Base-by-base conservation (phyloP, 2,113 vertebrate species). In the Syngnathus scovelli region DNA sequence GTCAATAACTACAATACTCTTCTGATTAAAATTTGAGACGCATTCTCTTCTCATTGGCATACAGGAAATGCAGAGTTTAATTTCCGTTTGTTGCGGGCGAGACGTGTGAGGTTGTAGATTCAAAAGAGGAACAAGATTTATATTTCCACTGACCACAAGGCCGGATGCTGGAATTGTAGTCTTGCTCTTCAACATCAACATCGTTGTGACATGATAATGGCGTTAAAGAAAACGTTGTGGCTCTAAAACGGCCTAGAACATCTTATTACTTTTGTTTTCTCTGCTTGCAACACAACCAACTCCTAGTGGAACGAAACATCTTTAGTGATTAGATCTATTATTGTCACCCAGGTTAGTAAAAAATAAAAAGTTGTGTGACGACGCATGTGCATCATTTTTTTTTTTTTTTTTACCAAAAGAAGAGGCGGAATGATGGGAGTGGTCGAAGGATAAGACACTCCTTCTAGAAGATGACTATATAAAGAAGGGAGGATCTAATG, bases 401-500 rank as follows among this genome's bases (percentile, higher is more conserved):
- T 8, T 38, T 60, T 37, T 60, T 58, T 38, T 60, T 33, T 33
- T 33, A 33, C 27, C 49, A 52, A 52, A 3, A 33, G 13, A 37
- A 18, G 5, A 51, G 6, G 7, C 44, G 11, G 11, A 38, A 13
- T 43, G 18, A 46, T 67, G 79, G 54, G 81, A 4, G 73, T 74
- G 63, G 69, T 55, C n/a, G 63, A 0, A 37, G 12, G 0, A 11
- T 39, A 19, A 52, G 9, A 64, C 5, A 49, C 64, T 5, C 78
- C 77, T 27, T 19, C 59, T 21, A 18, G 13, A 19, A 5, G 36
- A 23, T 44, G 8, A 2, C 46, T 38, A 56, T 11, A 59, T 70
- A 59, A 12, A 2, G 0, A 1, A 0, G 2, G 54, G 38, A 5
- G 19, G 12, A 55, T 39, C 6, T 1, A 58, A 55, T 2, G 0